phyloP scores from a whole-genome alignment of 2,888 invertebrate genomes.

The Odontomyia ornata region DNA sequence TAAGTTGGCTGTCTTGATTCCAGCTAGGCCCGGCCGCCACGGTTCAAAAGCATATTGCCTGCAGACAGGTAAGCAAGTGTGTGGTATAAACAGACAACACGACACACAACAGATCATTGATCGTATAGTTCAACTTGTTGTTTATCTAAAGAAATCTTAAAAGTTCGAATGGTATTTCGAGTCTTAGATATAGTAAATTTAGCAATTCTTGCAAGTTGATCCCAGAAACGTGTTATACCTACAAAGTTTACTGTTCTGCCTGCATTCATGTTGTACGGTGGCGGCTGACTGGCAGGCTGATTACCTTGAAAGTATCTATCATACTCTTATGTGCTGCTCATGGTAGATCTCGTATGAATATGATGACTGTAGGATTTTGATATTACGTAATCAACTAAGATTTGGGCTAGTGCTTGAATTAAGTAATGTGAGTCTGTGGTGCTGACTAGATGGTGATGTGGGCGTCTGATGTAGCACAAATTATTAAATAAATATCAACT shows the following conservation, averaged over 20 bases:
- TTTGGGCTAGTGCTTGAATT: background rate
- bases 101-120: slow-evolving; percentile 1
- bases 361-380: background rate
- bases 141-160: background rate
- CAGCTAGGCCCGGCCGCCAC: background rate
- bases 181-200: background rate
- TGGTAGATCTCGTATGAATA: background rate
- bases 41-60: background rate
- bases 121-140: background rate
- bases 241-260: background rate
- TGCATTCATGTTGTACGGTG: background rate
- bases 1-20: background rate
- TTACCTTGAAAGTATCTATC: slow-evolving; percentile 10
- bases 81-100: background rate
- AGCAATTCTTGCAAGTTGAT: background rate
- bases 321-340: background rate
- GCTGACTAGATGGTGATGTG: background rate
- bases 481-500: background rate
- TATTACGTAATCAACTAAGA: background rate
- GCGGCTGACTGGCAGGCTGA: background rate
- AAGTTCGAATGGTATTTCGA: background rate
- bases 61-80: background rate
- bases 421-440: background rate
- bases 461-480: background rate
- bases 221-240: background rate